Conservation (phyloP, 2,797 vertebrate genomes). For the Gambusia yucatana region DNA sequence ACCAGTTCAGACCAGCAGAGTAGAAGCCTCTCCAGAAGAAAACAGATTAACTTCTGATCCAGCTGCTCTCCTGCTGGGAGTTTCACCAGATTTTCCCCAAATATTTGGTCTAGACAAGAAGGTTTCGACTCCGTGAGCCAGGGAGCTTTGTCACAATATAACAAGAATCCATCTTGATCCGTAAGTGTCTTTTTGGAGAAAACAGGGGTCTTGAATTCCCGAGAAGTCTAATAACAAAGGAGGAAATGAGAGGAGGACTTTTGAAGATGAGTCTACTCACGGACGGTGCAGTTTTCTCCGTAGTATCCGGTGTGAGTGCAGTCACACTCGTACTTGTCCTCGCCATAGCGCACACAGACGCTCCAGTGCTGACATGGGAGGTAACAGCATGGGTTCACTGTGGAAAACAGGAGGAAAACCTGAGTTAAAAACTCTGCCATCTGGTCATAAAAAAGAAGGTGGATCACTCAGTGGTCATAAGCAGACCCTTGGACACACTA, state of each 20-base stretch:
- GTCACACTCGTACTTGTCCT: slow-evolving; percentile 89
- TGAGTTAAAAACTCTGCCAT: not conserved
- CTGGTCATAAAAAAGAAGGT: not conserved
- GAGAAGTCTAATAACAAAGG: slow-evolving; percentile 1
- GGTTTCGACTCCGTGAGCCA: slow-evolving; percentile 13
- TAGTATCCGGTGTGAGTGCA: slow-evolving; percentile 91
- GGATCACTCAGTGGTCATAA: not conserved
- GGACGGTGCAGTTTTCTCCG: slow-evolving; percentile 89
- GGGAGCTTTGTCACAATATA: slow-evolving; percentile 1
- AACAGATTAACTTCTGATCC: slow-evolving; percentile 13
- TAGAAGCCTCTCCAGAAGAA: not conserved
- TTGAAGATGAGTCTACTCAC: slow-evolving; percentile 80
- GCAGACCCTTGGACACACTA: not conserved
- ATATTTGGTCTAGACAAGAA: slow-evolving; percentile 62
- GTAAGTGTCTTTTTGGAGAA: not conserved
- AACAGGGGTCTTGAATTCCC: slow-evolving; percentile 48
- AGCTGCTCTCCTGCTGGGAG: slow-evolving; percentile 25
- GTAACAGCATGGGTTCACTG: slow-evolving; percentile 94
- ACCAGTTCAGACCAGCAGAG: slow-evolving; percentile 7
- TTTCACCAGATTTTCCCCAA: slow-evolving; percentile 21
- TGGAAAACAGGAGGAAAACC: slow-evolving; percentile 25
- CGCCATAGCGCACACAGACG: slow-evolving; percentile 84
- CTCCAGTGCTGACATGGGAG: slow-evolving; percentile 92
- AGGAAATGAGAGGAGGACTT: slow-evolving; percentile 34
- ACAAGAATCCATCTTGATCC: not conserved